Evolutionary conservation across 1,140 invertebrate genomes (phyloP), one percentile per base, ranked within the genome.

Genomic region (Eurosta solidaginis): DNA sequence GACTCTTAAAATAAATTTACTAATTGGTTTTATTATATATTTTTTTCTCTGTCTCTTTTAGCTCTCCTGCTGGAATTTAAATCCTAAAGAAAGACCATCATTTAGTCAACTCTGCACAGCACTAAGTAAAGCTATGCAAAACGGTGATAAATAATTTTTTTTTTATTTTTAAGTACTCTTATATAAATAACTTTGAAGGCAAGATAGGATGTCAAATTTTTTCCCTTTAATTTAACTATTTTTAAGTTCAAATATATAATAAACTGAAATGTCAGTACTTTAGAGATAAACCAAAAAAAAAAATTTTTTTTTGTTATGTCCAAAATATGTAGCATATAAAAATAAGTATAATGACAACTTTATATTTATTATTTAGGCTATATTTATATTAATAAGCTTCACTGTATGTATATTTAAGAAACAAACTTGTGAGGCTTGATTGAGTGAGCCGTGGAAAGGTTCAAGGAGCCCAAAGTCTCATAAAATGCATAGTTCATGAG

Each of bases 21-120:
- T 25, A 3, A 33, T 44, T 50, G 25, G 40, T 10, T 68, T 44
- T 36, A 9, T 42, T 7, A 27, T 25, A 14, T 75, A n/a, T 77
- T 52, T 80, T 76, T 27, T 78, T 52, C 73, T 47, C 76, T 36
- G 12, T 42, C 59, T 91, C 27, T 78, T 92, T 6, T 87, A 90
- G 80, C 81, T 84, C 5, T 84, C 88, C n/a, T 93, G 92, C 81
- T 92, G 91, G 90, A 87, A 89, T 4, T 84, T 87, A 17, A 90
- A 90, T 84, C 91, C 92, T 9, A 89, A 92, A 77, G 91, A 93
- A 76, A 88, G 92, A 79, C 92, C 92, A 2, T 90, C 90, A 4
- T 92, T 92, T 77, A 88, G 86, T 78, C 86, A 87, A 78, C 77
- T 88, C 54, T 83, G 83, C 22, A 79, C 86, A 20, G 84, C 85